Percentiles rank a stretch among this genome's conserved stretches.
phyloP scores from a whole-genome alignment of 2,113 vertebrate genomes.

The Marcusenius ussheri region DNA sequence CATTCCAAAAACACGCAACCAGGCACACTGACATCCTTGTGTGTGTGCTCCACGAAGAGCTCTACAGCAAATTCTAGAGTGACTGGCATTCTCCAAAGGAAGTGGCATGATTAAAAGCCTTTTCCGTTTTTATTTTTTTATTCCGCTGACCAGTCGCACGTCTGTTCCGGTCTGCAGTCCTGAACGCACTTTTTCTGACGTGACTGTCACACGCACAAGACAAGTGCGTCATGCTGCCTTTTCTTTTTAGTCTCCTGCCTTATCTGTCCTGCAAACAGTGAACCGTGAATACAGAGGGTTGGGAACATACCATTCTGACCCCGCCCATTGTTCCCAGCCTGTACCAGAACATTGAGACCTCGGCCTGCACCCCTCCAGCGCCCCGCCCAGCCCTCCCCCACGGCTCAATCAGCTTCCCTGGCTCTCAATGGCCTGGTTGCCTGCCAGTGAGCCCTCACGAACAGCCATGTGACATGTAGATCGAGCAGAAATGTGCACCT shows the following conservation, averaged over 20 bases:
- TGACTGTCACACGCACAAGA: background rate
- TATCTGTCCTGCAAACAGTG: background rate
- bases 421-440: background rate
- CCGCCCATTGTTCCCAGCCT: background rate
- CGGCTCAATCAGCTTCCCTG: background rate
- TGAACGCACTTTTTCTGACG: background rate
- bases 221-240: background rate
- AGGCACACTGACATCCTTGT: background rate
- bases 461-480: background rate
- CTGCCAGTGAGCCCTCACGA: background rate
- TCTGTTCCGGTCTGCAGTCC: background rate
- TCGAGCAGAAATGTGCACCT: background rate
- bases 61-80: background rate
- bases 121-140: background rate
- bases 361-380: background rate
- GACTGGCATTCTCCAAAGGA: background rate
- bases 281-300: background rate
- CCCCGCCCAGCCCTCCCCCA: background rate
- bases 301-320: constrained; percentile 1
- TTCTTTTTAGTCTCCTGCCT: background rate
- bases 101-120: background rate
- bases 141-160: background rate
- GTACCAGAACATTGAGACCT: constrained; percentile 1
- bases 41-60: background rate
- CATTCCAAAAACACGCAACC: background rate